phyloP scores from a whole-genome alignment of 2,888 invertebrate genomes.

The Eutolmus rufibarbis region DNA sequence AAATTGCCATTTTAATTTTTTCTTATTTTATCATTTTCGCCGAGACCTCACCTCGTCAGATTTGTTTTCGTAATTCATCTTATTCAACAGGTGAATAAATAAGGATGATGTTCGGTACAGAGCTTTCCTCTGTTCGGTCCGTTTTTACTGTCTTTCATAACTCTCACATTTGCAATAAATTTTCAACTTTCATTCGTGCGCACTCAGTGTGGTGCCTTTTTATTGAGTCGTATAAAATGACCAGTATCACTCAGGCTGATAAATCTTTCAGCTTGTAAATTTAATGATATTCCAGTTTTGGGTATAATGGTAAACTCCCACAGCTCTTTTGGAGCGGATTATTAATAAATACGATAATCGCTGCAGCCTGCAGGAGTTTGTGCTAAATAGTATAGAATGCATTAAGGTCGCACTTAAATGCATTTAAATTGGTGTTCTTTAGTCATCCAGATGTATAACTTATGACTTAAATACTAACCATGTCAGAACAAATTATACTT shows the following conservation, averaged over 20 bases:
- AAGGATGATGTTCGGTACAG: not conserved
- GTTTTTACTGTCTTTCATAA: not conserved
- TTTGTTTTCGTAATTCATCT: not conserved
- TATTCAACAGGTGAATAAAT: conserved; percentile 23
- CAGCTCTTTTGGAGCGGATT: not conserved
- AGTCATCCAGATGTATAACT: not conserved
- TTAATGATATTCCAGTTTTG: conserved; percentile 8
- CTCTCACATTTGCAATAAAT: not conserved
- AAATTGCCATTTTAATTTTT: not conserved
- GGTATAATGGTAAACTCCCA: not conserved
- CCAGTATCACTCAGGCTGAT: not conserved
- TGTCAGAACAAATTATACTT: not conserved
- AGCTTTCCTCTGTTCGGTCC: not conserved
- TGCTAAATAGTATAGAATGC: not conserved
- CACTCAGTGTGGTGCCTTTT: not conserved
- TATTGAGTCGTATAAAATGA: not conserved
- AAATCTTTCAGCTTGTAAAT: not conserved
- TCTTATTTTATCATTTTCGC: not conserved
- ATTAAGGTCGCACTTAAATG: not conserved
- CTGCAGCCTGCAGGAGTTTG: not conserved
- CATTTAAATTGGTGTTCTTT: not conserved
- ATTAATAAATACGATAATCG: not conserved
- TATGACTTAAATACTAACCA: not conserved
- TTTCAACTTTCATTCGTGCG: not conserved
- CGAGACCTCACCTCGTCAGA: not conserved